Evolutionary conservation across 1,140 invertebrate genomes (phyloP).

Genomic region (Drosophila kikkawai): DNA sequence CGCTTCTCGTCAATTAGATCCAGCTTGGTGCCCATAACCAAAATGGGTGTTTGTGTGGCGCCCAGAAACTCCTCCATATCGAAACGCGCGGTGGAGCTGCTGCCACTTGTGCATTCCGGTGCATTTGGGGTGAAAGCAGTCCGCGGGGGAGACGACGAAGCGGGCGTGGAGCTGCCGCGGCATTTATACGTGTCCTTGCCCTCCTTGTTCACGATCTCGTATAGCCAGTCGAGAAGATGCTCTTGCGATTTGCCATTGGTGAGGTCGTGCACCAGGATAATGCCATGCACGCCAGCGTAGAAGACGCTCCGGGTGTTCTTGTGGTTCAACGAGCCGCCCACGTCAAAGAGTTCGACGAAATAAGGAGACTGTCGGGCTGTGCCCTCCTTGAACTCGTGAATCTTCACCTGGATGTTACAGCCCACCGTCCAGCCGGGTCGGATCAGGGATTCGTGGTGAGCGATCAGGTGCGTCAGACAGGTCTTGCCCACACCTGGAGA

Average conservation of each 20-base stretch:
- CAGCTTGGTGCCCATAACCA: conserved; percentile 96
- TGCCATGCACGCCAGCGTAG: conserved; percentile 96
- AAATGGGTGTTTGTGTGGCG: conserved; percentile 93
- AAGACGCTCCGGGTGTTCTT: conserved; percentile 96
- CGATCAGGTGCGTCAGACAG: conserved; percentile 95
- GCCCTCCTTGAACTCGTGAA: conserved; percentile 98
- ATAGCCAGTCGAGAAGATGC: conserved; percentile 96
- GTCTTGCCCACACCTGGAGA: conserved; percentile 96
- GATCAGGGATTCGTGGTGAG: conserved; percentile 92
- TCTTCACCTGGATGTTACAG: conserved; percentile 97
- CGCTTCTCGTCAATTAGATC: conserved; percentile 92
- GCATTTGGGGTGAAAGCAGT: conserved; percentile 23
- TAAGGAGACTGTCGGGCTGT: conserved; percentile 95
- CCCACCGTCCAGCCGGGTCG: conserved; percentile 97
- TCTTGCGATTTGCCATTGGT: conserved; percentile 98
- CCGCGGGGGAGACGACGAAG: conserved; percentile 32
- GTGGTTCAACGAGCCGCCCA: conserved; percentile 97
- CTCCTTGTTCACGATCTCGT: conserved; percentile 95
- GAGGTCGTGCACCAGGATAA: conserved; percentile 97
- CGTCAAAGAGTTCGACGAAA: conserved; percentile 98
- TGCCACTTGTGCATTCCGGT: conserved; percentile 36
- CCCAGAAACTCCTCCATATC: conserved; percentile 97
- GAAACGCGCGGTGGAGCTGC: conserved; percentile 88
- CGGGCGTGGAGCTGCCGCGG: conserved; percentile 27
- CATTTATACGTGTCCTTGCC: conserved; percentile 85